These are phyloP conservation scores for Drosophila fungiperda DNA, from an alignment of 2,888 invertebrate genomes.

Conservation along the genomic window DNA sequence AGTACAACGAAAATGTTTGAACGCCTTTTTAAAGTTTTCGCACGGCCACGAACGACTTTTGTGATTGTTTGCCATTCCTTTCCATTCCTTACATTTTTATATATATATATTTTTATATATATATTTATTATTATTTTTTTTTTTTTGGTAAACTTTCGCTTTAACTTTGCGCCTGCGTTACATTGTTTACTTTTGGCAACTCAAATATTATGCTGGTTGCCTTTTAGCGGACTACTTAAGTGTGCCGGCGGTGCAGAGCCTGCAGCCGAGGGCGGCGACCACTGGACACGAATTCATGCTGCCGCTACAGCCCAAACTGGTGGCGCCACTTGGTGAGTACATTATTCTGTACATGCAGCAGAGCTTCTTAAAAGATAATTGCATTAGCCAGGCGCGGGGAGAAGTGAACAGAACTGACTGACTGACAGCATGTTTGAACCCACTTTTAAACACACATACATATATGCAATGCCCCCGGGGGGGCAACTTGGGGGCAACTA, in stretches of 20 bases:
- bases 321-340: constrained; percentile 85
- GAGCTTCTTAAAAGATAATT: constrained; percentile 62
- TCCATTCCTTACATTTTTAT: background rate
- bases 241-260: constrained; percentile 86
- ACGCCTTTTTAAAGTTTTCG: constrained; percentile 60
- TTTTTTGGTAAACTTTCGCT: constrained; percentile 52
- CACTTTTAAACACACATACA: constrained; percentile 57
- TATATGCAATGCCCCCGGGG: constrained; percentile 2
- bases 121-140: background rate
- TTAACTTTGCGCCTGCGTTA: constrained; percentile 43
- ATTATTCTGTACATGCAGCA: constrained; percentile 27
- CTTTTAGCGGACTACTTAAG: constrained; percentile 86
- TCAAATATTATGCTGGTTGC: constrained; percentile 49
- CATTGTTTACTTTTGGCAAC: constrained; percentile 51
- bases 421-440: constrained; percentile 51
- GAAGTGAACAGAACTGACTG: constrained; percentile 4
- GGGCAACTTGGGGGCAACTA: constrained; percentile 25
- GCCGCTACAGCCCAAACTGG: constrained; percentile 90
- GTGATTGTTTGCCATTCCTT: constrained; percentile 39
- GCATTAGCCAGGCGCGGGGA: constrained; percentile 25
- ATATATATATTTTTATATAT: background rate
- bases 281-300: constrained; percentile 90
- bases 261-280: constrained; percentile 90
- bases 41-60: constrained; percentile 55
- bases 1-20: constrained; percentile 25